Conservation (phyloP, 2,888 invertebrate species). For the Caenorhabditis imperialis region DNA sequence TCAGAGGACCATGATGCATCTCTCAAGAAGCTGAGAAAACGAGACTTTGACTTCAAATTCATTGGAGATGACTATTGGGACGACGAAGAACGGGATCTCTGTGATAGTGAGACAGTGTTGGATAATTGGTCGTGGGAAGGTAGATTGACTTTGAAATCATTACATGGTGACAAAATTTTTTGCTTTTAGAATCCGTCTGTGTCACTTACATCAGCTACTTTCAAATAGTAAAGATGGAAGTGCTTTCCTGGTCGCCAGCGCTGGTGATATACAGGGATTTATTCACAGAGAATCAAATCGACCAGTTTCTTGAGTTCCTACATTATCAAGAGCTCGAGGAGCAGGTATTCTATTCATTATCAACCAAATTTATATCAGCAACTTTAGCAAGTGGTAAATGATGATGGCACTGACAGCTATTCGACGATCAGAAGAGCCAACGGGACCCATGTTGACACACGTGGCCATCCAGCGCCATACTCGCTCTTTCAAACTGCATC, state of each 20-base stretch:
- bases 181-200: slow-evolving; percentile 8
- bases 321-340: background rate
- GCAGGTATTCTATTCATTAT: slow-evolving; percentile 13
- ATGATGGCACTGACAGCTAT: slow-evolving; percentile 1
- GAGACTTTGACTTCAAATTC: too few relatives aligned
- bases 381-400: slow-evolving; percentile 32
- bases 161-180: background rate
- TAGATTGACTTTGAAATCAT: background rate
- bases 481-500: background rate
- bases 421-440: slow-evolving; percentile 23
- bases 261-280: slow-evolving; percentile 34
- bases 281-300: slow-evolving; percentile 11
- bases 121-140: background rate
- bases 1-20: too few relatives aligned
- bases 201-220: background rate
- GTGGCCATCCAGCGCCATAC: background rate
- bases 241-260: slow-evolving; percentile 18
- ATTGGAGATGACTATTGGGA: slow-evolving; percentile 4
- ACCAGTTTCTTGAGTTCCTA: slow-evolving; percentile 1
- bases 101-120: background rate
- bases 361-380: background rate
- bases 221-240: slow-evolving; percentile 27
- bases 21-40: too few relatives aligned
- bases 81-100: background rate
- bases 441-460: slow-evolving; percentile 6